Evolutionary conservation across 2,888 invertebrate genomes (phyloP).

Genomic region (Colostygia pectinataria): DNA sequence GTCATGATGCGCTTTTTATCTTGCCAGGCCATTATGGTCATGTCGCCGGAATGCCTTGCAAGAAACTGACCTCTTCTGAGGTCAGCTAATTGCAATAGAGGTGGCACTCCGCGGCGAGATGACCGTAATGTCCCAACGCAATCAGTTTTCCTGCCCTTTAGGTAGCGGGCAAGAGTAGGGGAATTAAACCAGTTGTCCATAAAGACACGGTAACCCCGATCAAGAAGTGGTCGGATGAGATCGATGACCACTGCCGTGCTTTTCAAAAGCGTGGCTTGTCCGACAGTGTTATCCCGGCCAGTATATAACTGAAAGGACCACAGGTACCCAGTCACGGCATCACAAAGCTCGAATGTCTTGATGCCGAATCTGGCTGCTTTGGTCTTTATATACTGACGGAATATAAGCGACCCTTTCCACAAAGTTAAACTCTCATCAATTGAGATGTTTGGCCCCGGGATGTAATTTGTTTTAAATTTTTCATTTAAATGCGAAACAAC

Average conservation of each 20-base stretch:
- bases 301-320: background rate
- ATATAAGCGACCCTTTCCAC: background rate
- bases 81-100: no score
- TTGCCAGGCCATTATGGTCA: no score
- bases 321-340: background rate
- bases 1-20: no score
- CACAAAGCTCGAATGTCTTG: background rate
- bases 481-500: background rate
- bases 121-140: background rate
- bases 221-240: background rate
- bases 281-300: background rate
- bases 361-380: background rate
- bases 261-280: background rate
- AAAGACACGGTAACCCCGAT: background rate
- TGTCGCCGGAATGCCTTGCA: no score
- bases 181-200: background rate
- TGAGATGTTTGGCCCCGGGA: background rate
- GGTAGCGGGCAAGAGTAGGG: background rate
- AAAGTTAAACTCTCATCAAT: background rate
- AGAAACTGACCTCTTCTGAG: no score
- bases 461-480: background rate
- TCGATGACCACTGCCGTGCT: background rate
- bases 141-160: background rate
- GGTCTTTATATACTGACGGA: background rate
- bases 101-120: no score